Base-by-base conservation (phyloP, 2,113 vertebrate genomes). In the Phyllopteryx taeniolatus region DNA sequence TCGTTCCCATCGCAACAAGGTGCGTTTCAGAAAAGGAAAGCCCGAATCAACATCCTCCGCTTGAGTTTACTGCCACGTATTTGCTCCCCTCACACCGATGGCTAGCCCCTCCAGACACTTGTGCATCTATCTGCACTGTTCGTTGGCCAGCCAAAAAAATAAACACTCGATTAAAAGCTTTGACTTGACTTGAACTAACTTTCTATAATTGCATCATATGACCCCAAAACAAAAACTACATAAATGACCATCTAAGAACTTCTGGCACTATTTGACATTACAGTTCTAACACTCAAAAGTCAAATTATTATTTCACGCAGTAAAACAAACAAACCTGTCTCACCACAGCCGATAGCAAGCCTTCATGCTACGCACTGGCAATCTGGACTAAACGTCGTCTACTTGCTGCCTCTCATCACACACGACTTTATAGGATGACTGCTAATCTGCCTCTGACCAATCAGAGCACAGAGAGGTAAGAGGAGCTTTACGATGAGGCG, bases 1-100 rank as follows among this genome's bases (percentile, higher is more conserved):
- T 73, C 4, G 86, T 86, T 81, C 88, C 89, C 93, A 94, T 94
- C 15, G 66, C 35, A 67, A 69, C 19, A 76, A 35, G 64, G 68
- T 75, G 73, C 59, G 54, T 51, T 68, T 51, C 27, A 71, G 73
- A 76, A 80, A 86, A 78, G 73, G 11, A 74, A 61, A 63, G 71
- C 12, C 57, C 75, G 71, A 60, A 49, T 63, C 73, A 78, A 73
- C 76, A 70, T 72, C 75, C 81, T 60, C 67, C 42, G 77, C 70
- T 68, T 68, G 71, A 42, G 72, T 62, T 76, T 70, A 81, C 71
- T 66, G 47, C 61, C 27, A 65, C 80, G 74, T 64, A 64, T 77
- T 80, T 74, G 61, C 70, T 67, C 79, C n/a, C 73, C 64, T 70
- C 68, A 62, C 72, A 57, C 39, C 13, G 47, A 72, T 5, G 73